phyloP scores from a whole-genome alignment of 2,888 invertebrate genomes.

The Eupithecia subumbrata region DNA sequence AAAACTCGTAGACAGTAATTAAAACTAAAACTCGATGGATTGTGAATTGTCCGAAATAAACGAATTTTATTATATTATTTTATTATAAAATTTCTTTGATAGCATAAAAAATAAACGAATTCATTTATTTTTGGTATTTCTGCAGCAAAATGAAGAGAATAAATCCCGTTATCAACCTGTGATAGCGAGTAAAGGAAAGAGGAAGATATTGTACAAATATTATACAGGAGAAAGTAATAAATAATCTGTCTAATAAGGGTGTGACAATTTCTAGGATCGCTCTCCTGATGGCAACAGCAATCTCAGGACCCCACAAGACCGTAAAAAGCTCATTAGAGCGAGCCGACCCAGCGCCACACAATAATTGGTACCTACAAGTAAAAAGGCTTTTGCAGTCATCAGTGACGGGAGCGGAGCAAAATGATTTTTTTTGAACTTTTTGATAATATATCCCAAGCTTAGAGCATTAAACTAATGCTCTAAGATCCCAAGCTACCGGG shows the following conservation, averaged over 20 bases:
- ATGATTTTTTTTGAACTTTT: too few species aligned
- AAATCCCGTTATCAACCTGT: neutral
- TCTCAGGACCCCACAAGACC: slow-evolving; percentile 34
- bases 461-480: too few species aligned
- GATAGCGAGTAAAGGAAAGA: neutral
- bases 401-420: neutral
- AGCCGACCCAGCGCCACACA: slow-evolving; percentile 8
- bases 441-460: too few species aligned
- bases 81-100: too few species aligned
- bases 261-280: slow-evolving; percentile 33
- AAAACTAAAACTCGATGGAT: too few species aligned
- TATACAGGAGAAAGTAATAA: neutral
- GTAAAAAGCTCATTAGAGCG: slow-evolving; percentile 49
- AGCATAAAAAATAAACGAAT: neutral
- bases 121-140: neutral
- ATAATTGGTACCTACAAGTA: neutral
- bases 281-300: slow-evolving; percentile 33
- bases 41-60: too few species aligned
- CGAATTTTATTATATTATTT: too few species aligned
- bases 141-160: neutral
- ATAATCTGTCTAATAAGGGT: slow-evolving; percentile 25
- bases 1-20: neutral
- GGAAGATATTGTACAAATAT: neutral
- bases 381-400: neutral
- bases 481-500: too few species aligned